These are phyloP conservation scores for Phymorhynchus buccinoides DNA, from an alignment of 1,140 invertebrate species.

Conservation along the genomic window DNA sequence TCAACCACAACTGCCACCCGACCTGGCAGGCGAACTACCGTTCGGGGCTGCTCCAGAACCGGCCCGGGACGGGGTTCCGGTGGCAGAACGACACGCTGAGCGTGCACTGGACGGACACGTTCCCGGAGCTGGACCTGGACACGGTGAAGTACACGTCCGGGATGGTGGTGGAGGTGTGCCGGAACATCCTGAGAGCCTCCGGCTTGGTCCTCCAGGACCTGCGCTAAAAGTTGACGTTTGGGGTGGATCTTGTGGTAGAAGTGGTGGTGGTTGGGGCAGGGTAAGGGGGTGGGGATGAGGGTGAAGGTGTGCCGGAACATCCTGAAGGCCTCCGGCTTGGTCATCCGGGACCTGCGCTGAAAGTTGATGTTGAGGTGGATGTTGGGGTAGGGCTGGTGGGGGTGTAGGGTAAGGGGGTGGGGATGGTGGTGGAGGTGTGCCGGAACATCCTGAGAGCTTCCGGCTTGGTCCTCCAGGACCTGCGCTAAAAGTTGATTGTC, in stretches of 20 bases:
- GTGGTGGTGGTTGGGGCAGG: not conserved
- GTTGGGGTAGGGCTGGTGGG: no score
- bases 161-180: constrained; percentile 42
- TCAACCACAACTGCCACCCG: constrained; percentile 53
- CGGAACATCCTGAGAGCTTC: constrained; percentile 41
- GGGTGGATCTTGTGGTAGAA: not conserved
- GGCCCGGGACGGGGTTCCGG: constrained; percentile 37
- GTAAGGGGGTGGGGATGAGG: no score
- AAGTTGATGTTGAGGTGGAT: not conserved
- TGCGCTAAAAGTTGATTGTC: constrained; percentile 22
- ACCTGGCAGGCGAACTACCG: constrained; percentile 49
- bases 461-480: constrained; percentile 41
- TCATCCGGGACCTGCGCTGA: constrained; percentile 37
- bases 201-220: constrained; percentile 43
- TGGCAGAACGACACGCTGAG: constrained; percentile 51
- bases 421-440: constrained; percentile 44
- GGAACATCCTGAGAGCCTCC: constrained; percentile 40
- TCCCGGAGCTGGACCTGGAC: constrained; percentile 51
- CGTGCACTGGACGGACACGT: constrained; percentile 51
- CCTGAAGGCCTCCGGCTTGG: constrained; percentile 35
- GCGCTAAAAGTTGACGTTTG: not conserved
- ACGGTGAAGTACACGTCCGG: constrained; percentile 54
- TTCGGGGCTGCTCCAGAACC: constrained; percentile 44
- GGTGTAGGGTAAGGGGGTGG: no score
- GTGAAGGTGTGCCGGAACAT: constrained; percentile 41